Evolutionary conservation across 2,888 invertebrate species (phyloP).

Genomic region (Autographa gamma): DNA sequence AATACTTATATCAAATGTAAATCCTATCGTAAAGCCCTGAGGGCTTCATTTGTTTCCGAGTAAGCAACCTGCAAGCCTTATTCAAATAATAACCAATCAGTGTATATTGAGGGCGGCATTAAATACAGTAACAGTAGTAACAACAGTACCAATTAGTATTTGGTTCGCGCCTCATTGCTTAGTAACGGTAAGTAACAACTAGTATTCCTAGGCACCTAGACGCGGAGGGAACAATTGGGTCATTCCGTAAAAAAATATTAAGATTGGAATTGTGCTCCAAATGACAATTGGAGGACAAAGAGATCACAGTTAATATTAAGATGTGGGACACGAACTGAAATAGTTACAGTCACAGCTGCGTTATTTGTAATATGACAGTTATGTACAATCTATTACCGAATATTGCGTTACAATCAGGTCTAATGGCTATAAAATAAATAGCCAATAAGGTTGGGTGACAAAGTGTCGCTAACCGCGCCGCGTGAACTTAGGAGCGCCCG

Average conservation of each 20-base stretch:
- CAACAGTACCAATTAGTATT: conserved; percentile 33
- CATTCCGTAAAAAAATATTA: conserved; percentile 22
- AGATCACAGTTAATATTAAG: not conserved
- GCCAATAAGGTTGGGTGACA: conserved; percentile 33
- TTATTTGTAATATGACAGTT: conserved; percentile 13
- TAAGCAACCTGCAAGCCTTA: conserved; percentile 47
- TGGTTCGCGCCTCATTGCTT: conserved; percentile 19
- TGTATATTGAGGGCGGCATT: conserved; percentile 32
- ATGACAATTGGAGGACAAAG: conserved; percentile 30
- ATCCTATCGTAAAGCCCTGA: conserved; percentile 27
- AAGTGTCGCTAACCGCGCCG: conserved; percentile 34
- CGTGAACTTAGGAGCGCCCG: conserved; percentile 41
- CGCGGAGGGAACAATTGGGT: conserved; percentile 18
- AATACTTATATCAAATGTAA: conserved; percentile 32
- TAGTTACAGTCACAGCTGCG: too few relatives aligned
- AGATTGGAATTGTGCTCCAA: conserved; percentile 35
- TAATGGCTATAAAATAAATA: conserved; percentile 50
- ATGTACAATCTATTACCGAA: conserved; percentile 41
- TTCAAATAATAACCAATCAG: conserved; percentile 48
- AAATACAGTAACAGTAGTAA: too few relatives aligned
- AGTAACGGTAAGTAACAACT: conserved; percentile 13
- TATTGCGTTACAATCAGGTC: conserved; percentile 50
- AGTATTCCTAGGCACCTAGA: conserved; percentile 6
- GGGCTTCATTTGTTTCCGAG: conserved; percentile 41
- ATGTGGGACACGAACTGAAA: not conserved